Evolutionary conservation across 2,888 invertebrate genomes (phyloP).

Genomic region (Caprella mutica): DNA sequence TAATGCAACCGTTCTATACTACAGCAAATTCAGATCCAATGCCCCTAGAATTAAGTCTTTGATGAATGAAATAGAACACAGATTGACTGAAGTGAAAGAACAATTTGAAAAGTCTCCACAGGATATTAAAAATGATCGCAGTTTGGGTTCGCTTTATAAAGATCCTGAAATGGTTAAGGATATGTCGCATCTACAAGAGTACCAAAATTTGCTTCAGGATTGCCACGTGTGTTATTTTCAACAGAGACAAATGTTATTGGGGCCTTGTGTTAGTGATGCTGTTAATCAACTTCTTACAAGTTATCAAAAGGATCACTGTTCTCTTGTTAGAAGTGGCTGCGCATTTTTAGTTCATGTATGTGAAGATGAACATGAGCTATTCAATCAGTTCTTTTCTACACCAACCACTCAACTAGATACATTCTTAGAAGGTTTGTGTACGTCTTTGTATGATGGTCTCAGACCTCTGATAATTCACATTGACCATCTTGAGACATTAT

Average conservation of each 20-base stretch:
- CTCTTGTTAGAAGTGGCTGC: slow-evolving; percentile 62
- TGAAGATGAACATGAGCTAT: slow-evolving; percentile 85
- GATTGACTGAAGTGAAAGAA: slow-evolving; percentile 49
- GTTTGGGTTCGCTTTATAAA: not conserved
- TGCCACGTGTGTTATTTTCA: slow-evolving; percentile 71
- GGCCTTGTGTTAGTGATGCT: slow-evolving; percentile 57
- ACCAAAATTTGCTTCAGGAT: slow-evolving; percentile 60
- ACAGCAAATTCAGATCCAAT: slow-evolving; percentile 90
- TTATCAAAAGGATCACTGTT: slow-evolving; percentile 40
- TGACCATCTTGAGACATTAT: slow-evolving; percentile 91
- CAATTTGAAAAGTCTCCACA: slow-evolving; percentile 54
- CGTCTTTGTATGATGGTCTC: slow-evolving; percentile 77
- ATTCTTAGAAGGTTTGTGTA: slow-evolving; percentile 74
- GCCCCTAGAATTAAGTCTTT: slow-evolving; percentile 70
- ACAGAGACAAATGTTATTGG: slow-evolving; percentile 57
- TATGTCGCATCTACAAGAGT: slow-evolving; percentile 38
- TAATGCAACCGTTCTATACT: slow-evolving; percentile 61
- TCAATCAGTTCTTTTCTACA: slow-evolving; percentile 46
- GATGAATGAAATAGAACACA: slow-evolving; percentile 66
- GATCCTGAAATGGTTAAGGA: not conserved
- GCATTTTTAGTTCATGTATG: slow-evolving; percentile 84
- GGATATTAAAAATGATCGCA: slow-evolving; percentile 38
- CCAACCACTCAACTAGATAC: slow-evolving; percentile 36
- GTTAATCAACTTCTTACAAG: slow-evolving; percentile 53
- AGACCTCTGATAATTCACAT: slow-evolving; percentile 91